phyloP scores from a whole-genome alignment of 1,140 invertebrate species.

The Lycorma delicatula region DNA sequence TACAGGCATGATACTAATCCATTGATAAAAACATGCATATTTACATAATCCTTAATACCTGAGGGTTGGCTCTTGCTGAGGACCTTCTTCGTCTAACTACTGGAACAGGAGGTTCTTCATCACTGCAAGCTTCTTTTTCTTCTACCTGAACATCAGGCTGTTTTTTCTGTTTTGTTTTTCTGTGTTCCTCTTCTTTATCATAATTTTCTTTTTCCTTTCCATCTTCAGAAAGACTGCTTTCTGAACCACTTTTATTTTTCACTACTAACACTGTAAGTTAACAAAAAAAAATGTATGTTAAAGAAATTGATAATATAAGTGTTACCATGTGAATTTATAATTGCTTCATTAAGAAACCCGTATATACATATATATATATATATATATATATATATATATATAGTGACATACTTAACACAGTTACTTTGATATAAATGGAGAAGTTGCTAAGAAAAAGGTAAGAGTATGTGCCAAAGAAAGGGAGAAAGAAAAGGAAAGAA shows the following conservation, averaged over 20 bases:
- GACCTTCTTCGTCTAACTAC: constrained; percentile 49
- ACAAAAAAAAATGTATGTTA: constrained; percentile 21
- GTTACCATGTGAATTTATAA: neutral
- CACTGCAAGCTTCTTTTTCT: constrained; percentile 59
- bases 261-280: no score
- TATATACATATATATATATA: no score
- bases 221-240: constrained; percentile 74
- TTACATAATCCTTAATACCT: no score
- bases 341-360: no score
- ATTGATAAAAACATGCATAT: no score
- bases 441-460: no score
- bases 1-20: no score
- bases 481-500: no score
- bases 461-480: no score
- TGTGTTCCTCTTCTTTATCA: constrained; percentile 13
- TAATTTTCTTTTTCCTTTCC: constrained; percentile 26
- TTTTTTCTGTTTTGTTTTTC: constrained; percentile 23
- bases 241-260: constrained; percentile 70
- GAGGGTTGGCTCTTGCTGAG: constrained; percentile 47
- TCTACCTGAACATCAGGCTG: constrained; percentile 44
- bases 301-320: neutral
- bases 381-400: no score
- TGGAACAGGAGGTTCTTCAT: constrained; percentile 39
- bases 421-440: no score
- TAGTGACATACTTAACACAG: no score